Base-by-base conservation (phyloP, 2,888 invertebrate genomes). In the Girardia tigrina region DNA sequence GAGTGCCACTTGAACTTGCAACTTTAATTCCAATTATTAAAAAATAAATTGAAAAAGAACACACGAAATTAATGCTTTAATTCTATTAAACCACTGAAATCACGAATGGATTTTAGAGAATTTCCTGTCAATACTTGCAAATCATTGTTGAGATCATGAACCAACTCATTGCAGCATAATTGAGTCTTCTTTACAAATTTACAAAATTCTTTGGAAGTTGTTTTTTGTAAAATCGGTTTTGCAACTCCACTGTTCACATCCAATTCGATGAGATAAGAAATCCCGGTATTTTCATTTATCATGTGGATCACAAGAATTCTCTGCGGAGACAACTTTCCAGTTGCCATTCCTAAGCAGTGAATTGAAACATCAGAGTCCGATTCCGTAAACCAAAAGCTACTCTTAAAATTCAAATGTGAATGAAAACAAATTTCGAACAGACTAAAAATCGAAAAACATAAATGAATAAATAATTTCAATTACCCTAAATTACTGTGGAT, bases 21-120 rank as follows among this genome's bases (percentile, higher is more conserved):
- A n/a, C n/a, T n/a, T n/a, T n/a, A n/a, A n/a, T n/a, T n/a, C n/a
- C n/a, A n/a, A n/a, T n/a, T n/a, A n/a, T n/a, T n/a, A n/a, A n/a
- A n/a, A n/a, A n/a, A n/a, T n/a, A n/a, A n/a, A n/a, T n/a, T n/a
- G n/a, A n/a, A n/a, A n/a, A n/a, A n/a, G n/a, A n/a, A n/a, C n/a
- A n/a, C n/a, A n/a, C n/a, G n/a, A n/a, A 56, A n/a, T 56, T 56
- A 56, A n/a, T 56, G 56, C 56, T 56, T 56, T 23, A 56, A 56
- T 56, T 56, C 56, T 8, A 56, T 56, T 56, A 56, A n/a, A 4
- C 56, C 56, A 23, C 56, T 56, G n/a, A 20, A 56, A 56, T 56
- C 56, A 20, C 20, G n/a, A 12, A 56, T 4, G n/a, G 56, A 56
- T n/a, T 56, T 4, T 2, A 56, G n/a, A 12, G 56, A 56, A 56